Percentiles rank a stretch among this genome's conserved stretches.
Evolutionary conservation across 2,888 invertebrate species (phyloP).

Genomic region (Agrochola macilenta): DNA sequence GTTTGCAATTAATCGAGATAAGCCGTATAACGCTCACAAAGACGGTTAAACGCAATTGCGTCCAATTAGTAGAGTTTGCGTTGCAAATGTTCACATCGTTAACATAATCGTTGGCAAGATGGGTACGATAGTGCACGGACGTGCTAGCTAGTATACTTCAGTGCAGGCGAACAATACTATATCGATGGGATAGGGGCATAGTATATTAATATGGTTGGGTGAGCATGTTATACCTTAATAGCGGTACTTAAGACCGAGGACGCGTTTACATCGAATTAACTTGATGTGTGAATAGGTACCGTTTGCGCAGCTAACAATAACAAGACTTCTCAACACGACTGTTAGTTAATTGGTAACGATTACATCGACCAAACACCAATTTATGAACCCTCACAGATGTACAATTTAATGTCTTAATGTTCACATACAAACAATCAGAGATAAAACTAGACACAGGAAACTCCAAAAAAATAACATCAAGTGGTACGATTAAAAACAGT

Average conservation of each 20-base stretch:
- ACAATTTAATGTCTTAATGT: conserved; percentile 36
- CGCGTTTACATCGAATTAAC: conserved; percentile 2
- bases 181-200: conserved; percentile 62
- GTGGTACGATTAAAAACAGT: conserved; percentile 57
- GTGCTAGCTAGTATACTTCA: conserved; percentile 64
- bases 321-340: neutral
- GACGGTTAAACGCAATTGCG: conserved; percentile 82
- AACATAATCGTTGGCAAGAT: conserved; percentile 80
- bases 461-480: conserved; percentile 46
- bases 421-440: conserved; percentile 35
- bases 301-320: neutral
- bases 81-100: conserved; percentile 86
- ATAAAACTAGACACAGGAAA: conserved; percentile 62
- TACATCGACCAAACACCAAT: neutral
- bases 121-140: conserved; percentile 69
- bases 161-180: conserved; percentile 70
- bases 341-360: neutral
- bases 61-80: conserved; percentile 83
- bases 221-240: conserved; percentile 42
- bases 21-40: conserved; percentile 80
- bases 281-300: conserved; percentile 9
- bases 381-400: conserved; percentile 5
- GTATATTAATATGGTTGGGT: conserved; percentile 58
- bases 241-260: conserved; percentile 32
- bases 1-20: conserved; percentile 81